phyloP scores from a whole-genome alignment of 1,140 invertebrate species.

The Drosophila ficusphila region DNA sequence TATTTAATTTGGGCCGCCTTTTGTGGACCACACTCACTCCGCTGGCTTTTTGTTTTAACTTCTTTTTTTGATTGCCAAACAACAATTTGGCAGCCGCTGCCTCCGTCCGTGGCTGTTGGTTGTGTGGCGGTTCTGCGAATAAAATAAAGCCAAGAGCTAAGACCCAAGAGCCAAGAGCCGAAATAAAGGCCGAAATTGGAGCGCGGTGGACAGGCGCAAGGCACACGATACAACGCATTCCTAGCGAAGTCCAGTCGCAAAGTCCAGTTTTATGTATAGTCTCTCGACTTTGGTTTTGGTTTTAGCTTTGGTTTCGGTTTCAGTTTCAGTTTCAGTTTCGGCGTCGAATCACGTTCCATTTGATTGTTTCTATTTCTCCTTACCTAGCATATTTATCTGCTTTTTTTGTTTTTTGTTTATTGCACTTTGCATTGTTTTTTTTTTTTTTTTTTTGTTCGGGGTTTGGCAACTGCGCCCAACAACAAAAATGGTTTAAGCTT shows the following conservation, averaged over 20 bases:
- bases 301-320: slow-evolving; percentile 43
- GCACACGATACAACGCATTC: slow-evolving; percentile 29
- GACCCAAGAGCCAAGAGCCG: slow-evolving; percentile 12
- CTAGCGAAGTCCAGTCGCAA: slow-evolving; percentile 39
- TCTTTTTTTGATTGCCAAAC: slow-evolving; percentile 76
- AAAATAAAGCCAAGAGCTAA: slow-evolving; percentile 33
- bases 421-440: slow-evolving; percentile 70
- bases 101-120: slow-evolving; percentile 28
- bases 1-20: slow-evolving; percentile 16
- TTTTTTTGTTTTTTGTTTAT: slow-evolving; percentile 39
- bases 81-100: slow-evolving; percentile 59
- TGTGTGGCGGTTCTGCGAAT: slow-evolving; percentile 59
- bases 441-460: slow-evolving; percentile 50
- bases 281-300: slow-evolving; percentile 11
- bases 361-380: slow-evolving; percentile 52
- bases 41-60: slow-evolving; percentile 47
- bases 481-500: slow-evolving; percentile 38
- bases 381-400: slow-evolving; percentile 22
- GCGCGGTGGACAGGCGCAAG: slow-evolving; percentile 52
- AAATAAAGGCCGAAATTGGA: slow-evolving; percentile 52
- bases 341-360: slow-evolving; percentile 52
- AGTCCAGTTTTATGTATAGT: slow-evolving; percentile 54
- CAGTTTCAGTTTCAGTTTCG: slow-evolving; percentile 43
- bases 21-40: neutral
- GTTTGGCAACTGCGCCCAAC: slow-evolving; percentile 73